A percentile compares a stretch with the other conserved stretches of the same genome.
These are phyloP conservation scores for Alcis repandata DNA, from an alignment of 2,888 invertebrate genomes.

Conservation along the genomic window DNA sequence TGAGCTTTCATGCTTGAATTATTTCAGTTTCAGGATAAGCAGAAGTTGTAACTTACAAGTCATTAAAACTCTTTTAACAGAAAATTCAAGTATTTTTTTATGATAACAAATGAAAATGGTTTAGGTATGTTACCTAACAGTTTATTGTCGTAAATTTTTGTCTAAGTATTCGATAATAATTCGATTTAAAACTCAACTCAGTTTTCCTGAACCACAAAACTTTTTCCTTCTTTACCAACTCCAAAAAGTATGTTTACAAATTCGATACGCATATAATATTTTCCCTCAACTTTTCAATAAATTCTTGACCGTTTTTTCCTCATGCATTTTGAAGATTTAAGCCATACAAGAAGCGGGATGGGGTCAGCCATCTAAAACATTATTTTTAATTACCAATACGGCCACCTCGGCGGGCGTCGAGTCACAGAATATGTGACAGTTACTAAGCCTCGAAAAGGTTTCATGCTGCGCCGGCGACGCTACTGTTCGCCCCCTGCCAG, in stretches of 20 bases:
- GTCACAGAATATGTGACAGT: conserved; percentile 8
- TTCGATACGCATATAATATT: too few species aligned
- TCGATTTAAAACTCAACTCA: neutral
- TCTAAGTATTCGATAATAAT: too few species aligned
- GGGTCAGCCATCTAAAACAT: conserved; percentile 37
- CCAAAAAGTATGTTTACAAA: too few species aligned
- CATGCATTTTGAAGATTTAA: neutral
- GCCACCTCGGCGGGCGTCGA: conserved; percentile 63
- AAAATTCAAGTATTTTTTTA: too few species aligned
- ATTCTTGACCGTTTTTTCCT: neutral
- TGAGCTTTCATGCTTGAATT: too few species aligned
- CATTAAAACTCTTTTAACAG: too few species aligned
- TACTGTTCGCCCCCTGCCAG: conserved; percentile 81
- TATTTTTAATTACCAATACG: conserved; percentile 56
- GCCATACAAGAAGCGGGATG: conserved; percentile 7
- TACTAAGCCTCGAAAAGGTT: conserved; percentile 47
- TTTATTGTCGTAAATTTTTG: too few species aligned
- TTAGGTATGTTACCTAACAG: too few species aligned
- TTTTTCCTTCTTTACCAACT: too few species aligned
- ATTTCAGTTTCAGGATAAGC: too few species aligned
- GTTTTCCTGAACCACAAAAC: neutral
- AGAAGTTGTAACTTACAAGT: too few species aligned
- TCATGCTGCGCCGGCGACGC: conserved; percentile 77
- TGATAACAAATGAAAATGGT: too few species aligned
- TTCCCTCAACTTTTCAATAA: conserved; percentile 3